Conservation (phyloP, 2,113 vertebrate genomes). For the Corythaixoides concolor region DNA sequence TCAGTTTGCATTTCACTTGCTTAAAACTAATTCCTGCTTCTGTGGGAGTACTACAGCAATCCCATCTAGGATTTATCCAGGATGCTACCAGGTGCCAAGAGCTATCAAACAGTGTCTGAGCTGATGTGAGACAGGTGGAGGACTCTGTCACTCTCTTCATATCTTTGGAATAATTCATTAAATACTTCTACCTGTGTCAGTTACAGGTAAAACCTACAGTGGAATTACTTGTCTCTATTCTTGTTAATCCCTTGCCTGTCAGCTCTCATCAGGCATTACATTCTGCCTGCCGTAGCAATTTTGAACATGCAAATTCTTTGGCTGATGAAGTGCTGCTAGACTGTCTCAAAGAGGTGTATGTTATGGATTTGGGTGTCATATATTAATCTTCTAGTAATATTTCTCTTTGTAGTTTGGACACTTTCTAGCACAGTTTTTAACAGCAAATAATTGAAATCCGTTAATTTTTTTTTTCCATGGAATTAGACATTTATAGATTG, state of each 20-base stretch:
- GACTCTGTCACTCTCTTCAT: neutral
- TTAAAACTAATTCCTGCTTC: constrained; percentile 15
- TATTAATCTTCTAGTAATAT: neutral
- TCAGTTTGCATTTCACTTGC: constrained; percentile 45
- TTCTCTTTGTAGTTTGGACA: constrained; percentile 20
- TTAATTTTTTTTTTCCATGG: no score
- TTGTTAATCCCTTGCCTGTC: constrained; percentile 60
- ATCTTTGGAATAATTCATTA: constrained; percentile 35
- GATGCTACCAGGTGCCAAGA: neutral
- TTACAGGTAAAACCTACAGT: neutral
- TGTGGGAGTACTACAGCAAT: neutral
- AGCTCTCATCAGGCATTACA: constrained; percentile 56
- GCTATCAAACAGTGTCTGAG: neutral
- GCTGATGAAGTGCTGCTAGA: constrained; percentile 4
- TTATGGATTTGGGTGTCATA: constrained; percentile 20
- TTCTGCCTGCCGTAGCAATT: constrained; percentile 5
- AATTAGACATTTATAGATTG: neutral
- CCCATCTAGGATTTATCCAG: constrained; percentile 3
- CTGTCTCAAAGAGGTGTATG: neutral
- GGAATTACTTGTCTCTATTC: constrained; percentile 44
- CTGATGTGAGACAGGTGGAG: constrained; percentile 3
- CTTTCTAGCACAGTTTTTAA: neutral
- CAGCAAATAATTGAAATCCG: neutral
- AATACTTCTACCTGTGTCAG: constrained; percentile 51
- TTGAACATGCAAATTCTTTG: constrained; percentile 34